These are phyloP conservation scores for Valencia hispanica DNA, from an alignment of 2,797 vertebrate species.

Conservation along the genomic window DNA sequence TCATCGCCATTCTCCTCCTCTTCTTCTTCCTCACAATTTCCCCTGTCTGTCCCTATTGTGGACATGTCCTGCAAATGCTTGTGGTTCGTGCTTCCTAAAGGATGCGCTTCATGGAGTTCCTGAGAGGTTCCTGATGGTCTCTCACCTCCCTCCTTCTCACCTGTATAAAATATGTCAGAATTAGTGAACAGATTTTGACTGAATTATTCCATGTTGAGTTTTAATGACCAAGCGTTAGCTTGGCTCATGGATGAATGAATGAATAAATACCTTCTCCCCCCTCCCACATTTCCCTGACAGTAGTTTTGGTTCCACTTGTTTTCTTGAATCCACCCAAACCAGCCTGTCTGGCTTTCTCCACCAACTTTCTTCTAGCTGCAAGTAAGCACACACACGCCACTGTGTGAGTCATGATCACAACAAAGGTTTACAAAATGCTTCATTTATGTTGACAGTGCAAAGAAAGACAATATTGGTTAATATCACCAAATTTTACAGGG, in stretches of 20 bases:
- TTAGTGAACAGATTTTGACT: slow-evolving; percentile 1
- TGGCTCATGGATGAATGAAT: neutral
- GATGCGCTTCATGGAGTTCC: slow-evolving; percentile 77
- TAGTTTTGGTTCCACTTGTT: slow-evolving; percentile 73
- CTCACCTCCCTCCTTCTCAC: slow-evolving; percentile 86
- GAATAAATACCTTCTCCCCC: slow-evolving; percentile 80
- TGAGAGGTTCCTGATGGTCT: slow-evolving; percentile 72
- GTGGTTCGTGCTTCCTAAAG: slow-evolving; percentile 51
- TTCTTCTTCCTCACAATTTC: slow-evolving; percentile 43
- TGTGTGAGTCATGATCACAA: slow-evolving; percentile 15
- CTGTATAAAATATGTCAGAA: slow-evolving; percentile 70
- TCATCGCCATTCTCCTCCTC: slow-evolving; percentile 56
- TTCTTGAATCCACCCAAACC: slow-evolving; percentile 81
- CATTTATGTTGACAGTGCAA: neutral
- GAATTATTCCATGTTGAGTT: neutral
- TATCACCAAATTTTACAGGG: neutral
- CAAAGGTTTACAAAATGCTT: neutral
- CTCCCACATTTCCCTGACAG: slow-evolving; percentile 89
- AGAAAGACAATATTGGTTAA: neutral
- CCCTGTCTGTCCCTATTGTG: slow-evolving; percentile 38
- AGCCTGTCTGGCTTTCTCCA: slow-evolving; percentile 76
- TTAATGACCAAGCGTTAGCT: neutral
- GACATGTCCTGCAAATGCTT: slow-evolving; percentile 54
- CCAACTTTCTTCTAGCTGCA: slow-evolving; percentile 77
- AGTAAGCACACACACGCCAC: slow-evolving; percentile 7